A percentile compares a stretch with the other conserved stretches of the same genome.
Conservation (phyloP, 2,797 vertebrate species). For the Lepus townsendii region DNA sequence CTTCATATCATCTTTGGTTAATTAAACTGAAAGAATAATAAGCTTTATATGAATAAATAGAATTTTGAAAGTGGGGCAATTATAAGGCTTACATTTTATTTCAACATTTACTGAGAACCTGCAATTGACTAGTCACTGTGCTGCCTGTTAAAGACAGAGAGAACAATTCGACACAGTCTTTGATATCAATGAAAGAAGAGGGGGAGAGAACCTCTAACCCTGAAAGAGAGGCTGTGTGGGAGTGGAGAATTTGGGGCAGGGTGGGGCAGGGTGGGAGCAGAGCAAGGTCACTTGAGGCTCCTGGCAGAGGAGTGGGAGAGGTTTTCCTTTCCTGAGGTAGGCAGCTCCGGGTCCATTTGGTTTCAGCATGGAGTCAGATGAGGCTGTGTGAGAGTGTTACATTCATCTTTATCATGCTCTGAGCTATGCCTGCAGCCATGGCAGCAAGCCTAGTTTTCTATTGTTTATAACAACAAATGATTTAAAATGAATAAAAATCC, state of each 20-base stretch:
- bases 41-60: background rate
- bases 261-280: no score
- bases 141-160: background rate
- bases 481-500: slow-evolving; percentile 68
- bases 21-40: slow-evolving; percentile 33
- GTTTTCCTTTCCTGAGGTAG: background rate
- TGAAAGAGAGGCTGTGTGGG: background rate
- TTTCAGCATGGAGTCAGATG: background rate
- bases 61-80: background rate
- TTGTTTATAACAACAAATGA: slow-evolving; percentile 71
- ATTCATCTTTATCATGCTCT: slow-evolving; percentile 52
- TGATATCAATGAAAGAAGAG: background rate
- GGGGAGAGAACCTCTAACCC: background rate
- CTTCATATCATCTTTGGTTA: background rate
- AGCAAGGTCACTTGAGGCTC: background rate
- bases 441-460: slow-evolving; percentile 59
- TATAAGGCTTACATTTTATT: slow-evolving; percentile 29
- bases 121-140: background rate
- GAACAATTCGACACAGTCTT: background rate
- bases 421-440: background rate
- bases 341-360: background rate
- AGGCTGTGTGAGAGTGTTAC: background rate
- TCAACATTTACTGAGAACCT: slow-evolving; percentile 12
- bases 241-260: background rate
- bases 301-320: background rate